These are phyloP conservation scores for Ischnus inquisitorius DNA, from an alignment of 2,888 invertebrate genomes.

Conservation along the genomic window DNA sequence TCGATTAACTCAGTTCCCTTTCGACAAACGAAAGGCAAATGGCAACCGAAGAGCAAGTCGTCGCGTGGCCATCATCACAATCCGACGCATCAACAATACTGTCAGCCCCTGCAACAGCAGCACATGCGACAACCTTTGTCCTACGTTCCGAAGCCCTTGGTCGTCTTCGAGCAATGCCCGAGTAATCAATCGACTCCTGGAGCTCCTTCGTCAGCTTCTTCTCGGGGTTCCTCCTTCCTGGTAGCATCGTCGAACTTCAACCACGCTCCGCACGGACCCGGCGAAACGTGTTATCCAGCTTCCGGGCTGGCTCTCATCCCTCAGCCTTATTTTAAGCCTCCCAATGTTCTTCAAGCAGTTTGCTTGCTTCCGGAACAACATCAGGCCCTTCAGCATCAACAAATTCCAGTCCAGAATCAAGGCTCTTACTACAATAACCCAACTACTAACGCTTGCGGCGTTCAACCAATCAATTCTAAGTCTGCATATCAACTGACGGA, in stretches of 20 bases:
- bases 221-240: slow-evolving; percentile 69
- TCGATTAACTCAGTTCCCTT: slow-evolving; percentile 42
- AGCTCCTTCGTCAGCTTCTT: slow-evolving; percentile 70
- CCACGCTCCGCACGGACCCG: slow-evolving; percentile 73
- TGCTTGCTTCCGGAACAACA: slow-evolving; percentile 78
- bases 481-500: slow-evolving; percentile 74
- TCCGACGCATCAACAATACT: slow-evolving; percentile 68
- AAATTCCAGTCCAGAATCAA: slow-evolving; percentile 60
- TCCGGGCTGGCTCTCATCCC: slow-evolving; percentile 76
- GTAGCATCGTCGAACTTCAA: slow-evolving; percentile 77
- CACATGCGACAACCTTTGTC: slow-evolving; percentile 68
- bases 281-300: slow-evolving; percentile 76
- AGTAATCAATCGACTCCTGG: slow-evolving; percentile 60
- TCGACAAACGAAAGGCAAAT: slow-evolving; percentile 76
- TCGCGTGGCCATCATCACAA: slow-evolving; percentile 72
- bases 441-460: slow-evolving; percentile 73
- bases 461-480: slow-evolving; percentile 76
- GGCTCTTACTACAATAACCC: slow-evolving; percentile 78
- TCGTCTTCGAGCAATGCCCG: slow-evolving; percentile 77
- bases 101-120: slow-evolving; percentile 60
- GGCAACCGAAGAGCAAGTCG: slow-evolving; percentile 78
- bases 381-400: slow-evolving; percentile 68
- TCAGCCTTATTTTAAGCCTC: slow-evolving; percentile 79
- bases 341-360: slow-evolving; percentile 76
- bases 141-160: slow-evolving; percentile 77